These are phyloP conservation scores for Himalopsyche phryganea DNA, from an alignment of 1,140 invertebrate species.

Conservation along the genomic window DNA sequence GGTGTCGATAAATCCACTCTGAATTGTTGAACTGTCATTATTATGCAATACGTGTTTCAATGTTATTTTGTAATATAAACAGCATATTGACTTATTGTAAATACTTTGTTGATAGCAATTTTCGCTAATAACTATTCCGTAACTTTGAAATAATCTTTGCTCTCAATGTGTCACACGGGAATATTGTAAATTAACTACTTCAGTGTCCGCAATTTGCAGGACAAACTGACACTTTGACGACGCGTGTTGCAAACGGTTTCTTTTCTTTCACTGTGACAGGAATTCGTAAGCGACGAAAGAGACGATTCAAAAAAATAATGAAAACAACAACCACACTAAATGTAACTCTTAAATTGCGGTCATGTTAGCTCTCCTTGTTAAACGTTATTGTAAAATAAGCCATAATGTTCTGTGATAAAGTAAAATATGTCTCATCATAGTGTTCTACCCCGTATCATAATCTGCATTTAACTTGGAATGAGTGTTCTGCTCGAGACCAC, in stretches of 20 bases:
- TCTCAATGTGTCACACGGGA: not conserved
- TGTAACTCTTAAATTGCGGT: conserved; percentile 28
- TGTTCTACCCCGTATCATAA: conserved; percentile 32
- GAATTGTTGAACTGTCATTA: not conserved
- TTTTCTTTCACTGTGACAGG: conserved; percentile 31
- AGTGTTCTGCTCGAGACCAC: conserved; percentile 11
- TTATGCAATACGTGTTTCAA: conserved; percentile 6
- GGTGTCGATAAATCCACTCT: conserved; percentile 3
- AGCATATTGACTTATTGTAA: conserved; percentile 14
- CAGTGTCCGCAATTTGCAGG: conserved; percentile 7
- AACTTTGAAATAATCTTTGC: not conserved
- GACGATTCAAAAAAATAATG: conserved; percentile 14
- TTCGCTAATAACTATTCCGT: not conserved
- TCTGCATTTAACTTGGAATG: conserved; percentile 33
- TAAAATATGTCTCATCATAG: conserved; percentile 34
- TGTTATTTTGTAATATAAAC: conserved; percentile 13
- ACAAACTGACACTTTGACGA: conserved; percentile 30
- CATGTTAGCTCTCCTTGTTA: conserved; percentile 35
- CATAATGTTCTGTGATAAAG: conserved; percentile 37
- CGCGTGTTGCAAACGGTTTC: conserved; percentile 17
- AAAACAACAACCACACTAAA: not conserved
- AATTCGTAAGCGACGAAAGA: conserved; percentile 13
- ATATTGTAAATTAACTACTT: not conserved
- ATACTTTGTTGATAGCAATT: conserved; percentile 21
- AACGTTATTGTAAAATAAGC: conserved; percentile 36